Percentiles rank a stretch among this genome's conserved stretches.
These are phyloP conservation scores for Antennarius maculatus DNA, from an alignment of 2,797 vertebrate species.

Conservation along the genomic window DNA sequence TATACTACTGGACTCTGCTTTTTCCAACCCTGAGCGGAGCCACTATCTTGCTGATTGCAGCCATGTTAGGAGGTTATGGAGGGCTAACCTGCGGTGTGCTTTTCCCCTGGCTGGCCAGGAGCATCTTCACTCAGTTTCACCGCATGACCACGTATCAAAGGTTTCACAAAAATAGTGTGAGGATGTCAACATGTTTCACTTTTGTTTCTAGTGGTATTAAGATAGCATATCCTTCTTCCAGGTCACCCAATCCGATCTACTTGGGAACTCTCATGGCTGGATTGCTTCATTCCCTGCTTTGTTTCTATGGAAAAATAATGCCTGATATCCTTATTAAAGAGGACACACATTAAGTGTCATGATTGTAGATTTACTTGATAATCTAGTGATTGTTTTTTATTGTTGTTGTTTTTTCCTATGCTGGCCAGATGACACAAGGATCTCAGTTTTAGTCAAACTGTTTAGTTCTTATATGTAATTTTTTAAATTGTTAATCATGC, in stretches of 20 bases:
- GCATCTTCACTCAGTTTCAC: constrained; percentile 83
- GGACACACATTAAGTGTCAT: not conserved
- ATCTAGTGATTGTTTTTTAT: not conserved
- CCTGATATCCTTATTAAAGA: constrained; percentile 82
- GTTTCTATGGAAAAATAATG: constrained; percentile 81
- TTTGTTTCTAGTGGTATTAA: constrained; percentile 19
- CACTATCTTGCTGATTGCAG: constrained; percentile 77
- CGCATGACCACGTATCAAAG: constrained; percentile 84
- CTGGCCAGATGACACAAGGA: not conserved
- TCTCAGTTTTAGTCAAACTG: not conserved
- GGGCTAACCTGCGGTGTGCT: constrained; percentile 75
- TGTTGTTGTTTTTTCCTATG: not conserved
- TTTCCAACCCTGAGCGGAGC: constrained; percentile 79
- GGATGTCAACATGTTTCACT: constrained; percentile 4
- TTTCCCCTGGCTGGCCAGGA: constrained; percentile 83
- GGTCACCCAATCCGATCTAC: constrained; percentile 85
- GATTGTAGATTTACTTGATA: not conserved
- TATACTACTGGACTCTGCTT: constrained; percentile 83
- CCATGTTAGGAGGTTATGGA: constrained; percentile 79
- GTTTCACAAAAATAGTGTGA: constrained; percentile 54
- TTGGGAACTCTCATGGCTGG: constrained; percentile 82
- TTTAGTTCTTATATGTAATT: not conserved
- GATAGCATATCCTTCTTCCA: constrained; percentile 45
- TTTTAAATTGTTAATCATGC: not conserved
- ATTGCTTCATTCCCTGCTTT: constrained; percentile 81